A percentile compares a stretch with the other conserved stretches of the same genome.
Evolutionary conservation across 2,113 vertebrate genomes (phyloP).

Genomic region (Hydrolagus affinis): DNA sequence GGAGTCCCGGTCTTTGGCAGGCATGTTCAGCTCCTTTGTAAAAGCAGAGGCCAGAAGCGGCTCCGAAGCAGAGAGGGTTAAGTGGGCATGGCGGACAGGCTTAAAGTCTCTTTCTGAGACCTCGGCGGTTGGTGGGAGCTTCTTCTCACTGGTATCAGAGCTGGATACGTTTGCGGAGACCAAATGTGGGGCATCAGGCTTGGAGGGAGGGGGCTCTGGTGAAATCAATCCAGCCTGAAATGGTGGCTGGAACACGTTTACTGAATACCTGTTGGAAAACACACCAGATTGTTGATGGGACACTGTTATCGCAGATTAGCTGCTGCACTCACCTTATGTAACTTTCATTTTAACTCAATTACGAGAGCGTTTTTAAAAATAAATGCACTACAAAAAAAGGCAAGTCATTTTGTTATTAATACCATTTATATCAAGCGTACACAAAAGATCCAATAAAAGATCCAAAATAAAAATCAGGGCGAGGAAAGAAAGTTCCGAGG

Average conservation of each 20-base stretch:
- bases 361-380: no score
- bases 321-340: no score
- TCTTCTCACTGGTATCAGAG: constrained; percentile 37
- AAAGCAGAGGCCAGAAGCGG: constrained; percentile 44
- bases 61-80: constrained; percentile 37
- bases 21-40: constrained; percentile 29
- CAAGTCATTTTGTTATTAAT: no score
- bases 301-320: no score
- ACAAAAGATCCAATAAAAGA: no score
- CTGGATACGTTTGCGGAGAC: constrained; percentile 45
- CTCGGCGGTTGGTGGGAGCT: constrained; percentile 44
- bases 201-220: constrained; percentile 59
- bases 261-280: constrained; percentile 66
- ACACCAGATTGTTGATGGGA: background rate
- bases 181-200: constrained; percentile 49
- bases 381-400: no score
- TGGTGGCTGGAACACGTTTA: constrained; percentile 93
- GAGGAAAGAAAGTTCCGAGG: no score
- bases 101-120: constrained; percentile 46
- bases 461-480: no score
- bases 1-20: constrained; percentile 45
- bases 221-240: constrained; percentile 80
- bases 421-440: no score
- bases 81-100: constrained; percentile 48
- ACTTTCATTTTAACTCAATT: no score